Evolutionary conservation across 2,888 invertebrate genomes (phyloP).

Genomic region (Megalurothrips usitatus): DNA sequence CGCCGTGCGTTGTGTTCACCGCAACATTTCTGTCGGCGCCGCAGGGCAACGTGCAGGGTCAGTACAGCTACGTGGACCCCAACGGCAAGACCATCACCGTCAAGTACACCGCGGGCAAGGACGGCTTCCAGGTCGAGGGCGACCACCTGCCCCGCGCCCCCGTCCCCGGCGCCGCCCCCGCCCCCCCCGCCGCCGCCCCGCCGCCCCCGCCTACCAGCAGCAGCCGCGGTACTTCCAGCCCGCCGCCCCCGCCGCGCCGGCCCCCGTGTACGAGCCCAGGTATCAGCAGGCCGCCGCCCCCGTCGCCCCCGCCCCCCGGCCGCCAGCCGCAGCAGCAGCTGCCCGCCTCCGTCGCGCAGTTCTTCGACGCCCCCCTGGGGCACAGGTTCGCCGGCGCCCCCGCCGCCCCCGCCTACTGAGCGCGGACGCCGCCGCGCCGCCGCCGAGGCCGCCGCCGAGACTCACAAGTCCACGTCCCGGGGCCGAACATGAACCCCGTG

Average conservation of each 20-base stretch:
- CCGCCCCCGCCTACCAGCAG: slow-evolving; percentile 28
- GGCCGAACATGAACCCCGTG: background rate
- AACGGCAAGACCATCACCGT: slow-evolving; percentile 59
- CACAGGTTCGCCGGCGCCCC: slow-evolving; percentile 9
- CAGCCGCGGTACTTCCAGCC: slow-evolving; percentile 29
- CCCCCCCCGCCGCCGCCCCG: slow-evolving; percentile 36
- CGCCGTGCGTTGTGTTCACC: background rate
- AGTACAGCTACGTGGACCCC: slow-evolving; percentile 59
- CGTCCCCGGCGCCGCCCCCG: slow-evolving; percentile 33
- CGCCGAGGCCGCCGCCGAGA: no score
- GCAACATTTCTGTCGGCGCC: background rate
- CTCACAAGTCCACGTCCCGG: background rate
- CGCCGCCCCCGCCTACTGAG: background rate
- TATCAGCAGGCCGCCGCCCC: slow-evolving; percentile 32
- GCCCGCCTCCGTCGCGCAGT: slow-evolving; percentile 43
- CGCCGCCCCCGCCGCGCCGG: slow-evolving; percentile 22
- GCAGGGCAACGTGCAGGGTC: slow-evolving; percentile 36
- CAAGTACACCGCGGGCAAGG: slow-evolving; percentile 48
- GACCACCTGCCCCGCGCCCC: slow-evolving; percentile 40
- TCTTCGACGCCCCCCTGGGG: background rate
- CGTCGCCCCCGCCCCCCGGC: slow-evolving; percentile 35
- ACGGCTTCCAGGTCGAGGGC: slow-evolving; percentile 42
- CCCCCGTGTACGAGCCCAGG: slow-evolving; percentile 33
- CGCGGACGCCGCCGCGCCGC: no score
- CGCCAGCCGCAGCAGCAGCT: slow-evolving; percentile 38